These are phyloP conservation scores for Gallinago nigripennis DNA, from an alignment of 2,797 vertebrate genomes.

Conservation along the genomic window DNA sequence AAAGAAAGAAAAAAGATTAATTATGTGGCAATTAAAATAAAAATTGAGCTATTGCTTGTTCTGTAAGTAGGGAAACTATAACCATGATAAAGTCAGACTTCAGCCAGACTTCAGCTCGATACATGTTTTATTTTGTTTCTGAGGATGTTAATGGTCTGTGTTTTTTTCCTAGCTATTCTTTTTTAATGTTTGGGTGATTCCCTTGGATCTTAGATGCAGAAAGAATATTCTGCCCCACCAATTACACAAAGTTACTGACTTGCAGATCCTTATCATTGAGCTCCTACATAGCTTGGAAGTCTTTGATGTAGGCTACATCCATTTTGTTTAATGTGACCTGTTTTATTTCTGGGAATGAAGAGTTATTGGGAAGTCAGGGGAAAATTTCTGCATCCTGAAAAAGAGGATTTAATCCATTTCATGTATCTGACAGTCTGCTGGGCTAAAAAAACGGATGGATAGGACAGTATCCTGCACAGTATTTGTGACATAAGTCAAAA, in stretches of 20 bases:
- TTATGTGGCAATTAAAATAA: not conserved
- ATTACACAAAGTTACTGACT: not conserved
- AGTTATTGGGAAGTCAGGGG: not conserved
- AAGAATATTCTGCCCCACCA: not conserved
- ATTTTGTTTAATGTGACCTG: not conserved
- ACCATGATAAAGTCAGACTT: not conserved
- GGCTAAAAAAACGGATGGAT: not conserved
- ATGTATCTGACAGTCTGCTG: not conserved
- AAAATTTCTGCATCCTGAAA: not conserved
- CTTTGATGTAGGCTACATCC: accelerated
- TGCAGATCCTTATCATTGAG: not conserved
- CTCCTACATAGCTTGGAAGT: not conserved
- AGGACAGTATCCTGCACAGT: not conserved
- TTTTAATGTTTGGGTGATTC: not conserved
- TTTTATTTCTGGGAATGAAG: not conserved
- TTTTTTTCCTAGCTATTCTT: not conserved
- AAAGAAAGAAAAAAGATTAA: not conserved
- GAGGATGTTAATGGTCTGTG: not conserved
- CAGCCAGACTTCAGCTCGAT: not conserved
- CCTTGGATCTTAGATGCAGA: not conserved
- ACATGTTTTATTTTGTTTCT: not conserved
- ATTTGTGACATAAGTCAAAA: not conserved
- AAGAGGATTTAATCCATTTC: not conserved
- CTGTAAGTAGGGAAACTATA: not conserved
- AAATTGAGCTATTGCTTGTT: not conserved